Evolutionary conservation across 2,888 invertebrate species (phyloP).

Genomic region (Plutella xylostella): DNA sequence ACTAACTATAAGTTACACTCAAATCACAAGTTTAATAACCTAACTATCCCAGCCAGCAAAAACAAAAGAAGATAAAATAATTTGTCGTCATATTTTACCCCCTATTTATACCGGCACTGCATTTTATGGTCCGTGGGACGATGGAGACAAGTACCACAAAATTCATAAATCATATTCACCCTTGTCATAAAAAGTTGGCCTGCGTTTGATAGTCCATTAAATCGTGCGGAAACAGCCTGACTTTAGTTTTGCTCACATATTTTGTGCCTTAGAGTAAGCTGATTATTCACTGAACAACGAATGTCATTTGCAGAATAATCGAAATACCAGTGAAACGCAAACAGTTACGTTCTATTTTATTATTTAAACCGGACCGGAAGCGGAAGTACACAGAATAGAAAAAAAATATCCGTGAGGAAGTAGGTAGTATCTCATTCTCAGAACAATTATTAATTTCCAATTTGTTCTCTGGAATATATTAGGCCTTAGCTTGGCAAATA

Average conservation of each 20-base stretch:
- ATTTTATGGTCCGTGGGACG: conserved; percentile 28
- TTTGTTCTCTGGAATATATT: too few species aligned
- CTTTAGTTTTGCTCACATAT: background rate
- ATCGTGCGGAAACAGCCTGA: conserved; percentile 28
- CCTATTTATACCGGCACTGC: conserved; percentile 27
- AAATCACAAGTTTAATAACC: too few species aligned
- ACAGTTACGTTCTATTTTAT: too few species aligned
- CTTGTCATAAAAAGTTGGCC: conserved; percentile 16
- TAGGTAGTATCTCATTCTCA: too few species aligned
- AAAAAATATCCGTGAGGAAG: background rate
- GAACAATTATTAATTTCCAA: too few species aligned
- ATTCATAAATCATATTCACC: conserved; percentile 23
- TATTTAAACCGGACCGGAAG: too few species aligned
- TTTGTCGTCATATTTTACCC: too few species aligned
- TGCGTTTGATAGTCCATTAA: conserved; percentile 36
- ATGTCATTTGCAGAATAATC: background rate
- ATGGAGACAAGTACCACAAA: conserved; percentile 26
- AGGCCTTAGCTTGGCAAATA: too few species aligned
- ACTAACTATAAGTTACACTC: too few species aligned
- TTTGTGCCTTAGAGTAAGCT: background rate
- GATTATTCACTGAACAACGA: background rate
- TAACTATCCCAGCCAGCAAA: too few species aligned
- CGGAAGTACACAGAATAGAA: too few species aligned
- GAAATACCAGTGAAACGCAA: background rate
- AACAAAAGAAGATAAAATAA: too few species aligned